phyloP scores from a whole-genome alignment of 2,888 invertebrate species.

The Apamea crenata region DNA sequence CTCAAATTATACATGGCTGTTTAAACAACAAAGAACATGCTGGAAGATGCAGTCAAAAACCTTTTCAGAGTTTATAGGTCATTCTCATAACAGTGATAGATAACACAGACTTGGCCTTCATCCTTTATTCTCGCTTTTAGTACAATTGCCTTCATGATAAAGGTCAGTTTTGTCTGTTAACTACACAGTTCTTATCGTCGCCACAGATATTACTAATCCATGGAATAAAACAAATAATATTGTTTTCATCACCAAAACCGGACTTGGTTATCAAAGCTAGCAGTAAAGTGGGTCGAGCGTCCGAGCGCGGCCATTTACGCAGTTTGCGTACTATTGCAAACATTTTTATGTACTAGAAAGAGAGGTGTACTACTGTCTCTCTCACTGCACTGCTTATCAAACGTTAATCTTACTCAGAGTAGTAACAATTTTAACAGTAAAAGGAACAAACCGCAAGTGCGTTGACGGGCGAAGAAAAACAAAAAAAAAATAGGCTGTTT shows the following conservation, averaged over 20 bases:
- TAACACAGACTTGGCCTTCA: neutral
- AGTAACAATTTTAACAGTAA: conserved; percentile 37
- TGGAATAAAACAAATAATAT: conserved; percentile 48
- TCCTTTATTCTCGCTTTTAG: neutral
- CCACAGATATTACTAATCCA: conserved; percentile 25
- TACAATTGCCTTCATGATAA: neutral
- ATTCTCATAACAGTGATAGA: conserved; percentile 13
- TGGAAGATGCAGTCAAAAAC: neutral
- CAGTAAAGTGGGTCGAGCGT: conserved; percentile 71
- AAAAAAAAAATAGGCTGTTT: neutral
- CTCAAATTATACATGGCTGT: neutral
- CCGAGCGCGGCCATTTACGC: conserved; percentile 64
- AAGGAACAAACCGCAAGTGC: conserved; percentile 17
- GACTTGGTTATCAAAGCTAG: conserved; percentile 63
- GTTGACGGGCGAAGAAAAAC: neutral
- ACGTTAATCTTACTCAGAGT: neutral
- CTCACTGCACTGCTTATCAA: conserved; percentile 27
- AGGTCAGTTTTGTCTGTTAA: neutral
- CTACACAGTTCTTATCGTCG: neutral
- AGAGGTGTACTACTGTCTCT: conserved; percentile 37
- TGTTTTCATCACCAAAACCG: conserved; percentile 62
- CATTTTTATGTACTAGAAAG: conserved; percentile 39
- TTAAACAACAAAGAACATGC: neutral
- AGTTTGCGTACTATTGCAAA: conserved; percentile 58
- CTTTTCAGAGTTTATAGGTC: neutral